Base-by-base conservation (phyloP, 2,888 invertebrate species). In the Eudasyphora cyanicolor region DNA sequence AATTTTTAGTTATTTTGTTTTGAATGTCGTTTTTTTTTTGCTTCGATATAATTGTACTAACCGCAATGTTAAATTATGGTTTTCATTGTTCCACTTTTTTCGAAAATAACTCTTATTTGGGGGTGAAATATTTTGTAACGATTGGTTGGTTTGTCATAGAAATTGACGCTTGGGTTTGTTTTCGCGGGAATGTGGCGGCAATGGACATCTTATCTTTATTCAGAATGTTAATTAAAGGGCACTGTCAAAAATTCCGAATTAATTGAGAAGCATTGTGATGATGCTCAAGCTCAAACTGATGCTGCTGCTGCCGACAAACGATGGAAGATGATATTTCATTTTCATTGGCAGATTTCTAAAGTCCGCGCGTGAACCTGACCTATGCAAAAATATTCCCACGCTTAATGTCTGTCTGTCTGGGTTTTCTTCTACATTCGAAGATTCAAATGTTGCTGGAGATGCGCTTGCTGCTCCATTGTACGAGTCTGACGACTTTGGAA, bases 361-460 rank as follows among this genome's bases (percentile, higher is more conserved):
- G 81, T 82, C 82, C 85, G 76, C 85, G 76, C 82, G 83, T 87
- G 85, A 87, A 86, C 87, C 86, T 88, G 90, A 89, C 87, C 89
- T 86, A 90, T 89, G 85, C 71, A 82, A 85, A 76, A 45, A 49
- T 77, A 86, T 89, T 89, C 89, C 86, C 89, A 90, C 89, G 89
- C 87, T 45, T 45, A n/a, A n/a, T n/a, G 45, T 73, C 86, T 82
- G 82, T 77, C n/a, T n/a, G n/a, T n/a, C n/a, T n/a, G n/a, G 64
- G 67, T 78, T 77, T 67, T 71, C 85, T 35, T 4, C 73, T 49
- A n/a, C 64, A 57, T n/a, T 38, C 69, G 64, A 7, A 42, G 45
- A 19, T 79, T 57, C 51, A 19, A 51, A 24, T 24, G 24, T 42
- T 57, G 57, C 67, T 67, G 54, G 5, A 69, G 32, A 70, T 70